Percentiles rank a stretch among this genome's conserved stretches.
phyloP scores from a whole-genome alignment of 2,888 invertebrate genomes.

The Campopleginae sp. region DNA sequence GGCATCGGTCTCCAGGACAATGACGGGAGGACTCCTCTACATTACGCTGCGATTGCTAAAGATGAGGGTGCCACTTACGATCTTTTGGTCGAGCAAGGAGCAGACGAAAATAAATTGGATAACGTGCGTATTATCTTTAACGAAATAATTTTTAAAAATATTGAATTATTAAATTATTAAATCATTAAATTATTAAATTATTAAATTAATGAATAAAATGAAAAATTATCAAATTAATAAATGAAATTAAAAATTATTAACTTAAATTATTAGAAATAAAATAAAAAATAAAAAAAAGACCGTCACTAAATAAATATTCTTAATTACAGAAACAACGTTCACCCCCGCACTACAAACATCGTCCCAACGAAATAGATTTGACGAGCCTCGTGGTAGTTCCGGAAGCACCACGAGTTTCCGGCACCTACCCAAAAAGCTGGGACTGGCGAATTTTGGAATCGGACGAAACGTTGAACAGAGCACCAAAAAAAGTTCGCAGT shows the following conservation, averaged over 20 bases:
- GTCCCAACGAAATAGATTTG: conserved; percentile 91
- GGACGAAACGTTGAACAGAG: conserved; percentile 82
- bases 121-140: conserved; percentile 87
- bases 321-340: conserved; percentile 91
- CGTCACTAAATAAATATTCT: conserved; percentile 5
- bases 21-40: conserved; percentile 94
- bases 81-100: conserved; percentile 91
- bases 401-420: conserved; percentile 92
- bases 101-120: conserved; percentile 93
- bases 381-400: conserved; percentile 89
- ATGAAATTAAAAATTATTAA: too few species aligned
- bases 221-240: too few species aligned
- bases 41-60: conserved; percentile 93
- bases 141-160: too few species aligned
- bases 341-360: conserved; percentile 91
- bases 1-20: conserved; percentile 90
- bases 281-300: too few species aligned
- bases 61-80: conserved; percentile 92
- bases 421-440: conserved; percentile 89
- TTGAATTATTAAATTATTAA: too few species aligned
- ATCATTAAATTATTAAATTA: too few species aligned
- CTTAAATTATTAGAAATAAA: conserved; percentile 13
- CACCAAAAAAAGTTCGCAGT: conserved; percentile 85
- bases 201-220: too few species aligned
- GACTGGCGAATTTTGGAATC: conserved; percentile 89